A percentile compares a stretch with the other conserved stretches of the same genome.
Conservation (phyloP, 2,888 invertebrate species). For the Endotricha flammealis region DNA sequence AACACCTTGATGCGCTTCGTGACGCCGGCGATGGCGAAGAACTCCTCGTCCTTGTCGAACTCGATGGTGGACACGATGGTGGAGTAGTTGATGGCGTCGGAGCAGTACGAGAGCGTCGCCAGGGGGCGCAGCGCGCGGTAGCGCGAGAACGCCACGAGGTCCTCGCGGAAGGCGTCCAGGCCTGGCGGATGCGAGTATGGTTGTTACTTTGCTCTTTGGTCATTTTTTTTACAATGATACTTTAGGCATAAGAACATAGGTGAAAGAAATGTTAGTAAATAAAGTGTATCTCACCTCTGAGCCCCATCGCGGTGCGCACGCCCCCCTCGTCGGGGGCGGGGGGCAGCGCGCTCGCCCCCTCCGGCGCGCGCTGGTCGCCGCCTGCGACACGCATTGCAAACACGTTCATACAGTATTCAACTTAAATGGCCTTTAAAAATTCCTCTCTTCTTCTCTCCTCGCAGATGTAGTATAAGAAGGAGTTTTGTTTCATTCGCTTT, state of each 20-base stretch:
- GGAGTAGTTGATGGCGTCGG: constrained; percentile 91
- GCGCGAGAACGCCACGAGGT: constrained; percentile 89
- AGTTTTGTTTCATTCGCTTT: no score
- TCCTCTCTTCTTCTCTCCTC: no score
- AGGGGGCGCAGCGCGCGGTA: constrained; percentile 84
- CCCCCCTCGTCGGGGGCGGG: constrained; percentile 15
- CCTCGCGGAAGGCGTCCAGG: constrained; percentile 88
- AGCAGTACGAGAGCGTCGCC: constrained; percentile 93
- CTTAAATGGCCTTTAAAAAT: no score
- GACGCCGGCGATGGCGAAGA: constrained; percentile 96
- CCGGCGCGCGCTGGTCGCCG: constrained; percentile 42
- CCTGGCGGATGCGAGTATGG: no score
- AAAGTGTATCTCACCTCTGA: no score
- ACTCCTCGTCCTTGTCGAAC: constrained; percentile 97
- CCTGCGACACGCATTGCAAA: constrained; percentile 10
- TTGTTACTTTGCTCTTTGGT: no score
- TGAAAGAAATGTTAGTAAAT: no score
- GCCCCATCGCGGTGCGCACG: constrained; percentile 36
- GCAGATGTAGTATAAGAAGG: no score
- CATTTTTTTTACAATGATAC: no score
- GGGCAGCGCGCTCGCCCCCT: constrained; percentile 15
- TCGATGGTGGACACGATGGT: constrained; percentile 95
- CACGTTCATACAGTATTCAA: no score
- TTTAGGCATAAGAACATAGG: no score
- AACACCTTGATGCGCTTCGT: constrained; percentile 96